These are phyloP conservation scores for Acrocephalus arundinaceus DNA, from an alignment of 2,113 vertebrate genomes.

Conservation along the genomic window DNA sequence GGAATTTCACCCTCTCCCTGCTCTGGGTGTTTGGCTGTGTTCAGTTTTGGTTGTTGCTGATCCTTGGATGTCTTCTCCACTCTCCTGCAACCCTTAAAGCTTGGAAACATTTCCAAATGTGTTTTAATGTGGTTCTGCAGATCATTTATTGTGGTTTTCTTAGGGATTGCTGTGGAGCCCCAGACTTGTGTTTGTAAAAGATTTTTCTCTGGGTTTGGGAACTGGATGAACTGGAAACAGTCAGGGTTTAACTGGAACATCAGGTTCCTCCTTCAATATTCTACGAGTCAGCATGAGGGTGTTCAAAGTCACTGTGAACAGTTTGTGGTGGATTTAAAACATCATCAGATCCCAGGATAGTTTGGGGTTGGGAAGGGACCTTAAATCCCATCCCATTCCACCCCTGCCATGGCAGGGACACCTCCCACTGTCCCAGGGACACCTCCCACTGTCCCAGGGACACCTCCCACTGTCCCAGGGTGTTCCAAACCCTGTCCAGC, in stretches of 20 bases:
- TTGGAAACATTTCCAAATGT: neutral
- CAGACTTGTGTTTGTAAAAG: neutral
- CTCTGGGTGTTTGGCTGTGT: fast-evolving
- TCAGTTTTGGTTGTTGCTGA: neutral
- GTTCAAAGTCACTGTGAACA: neutral
- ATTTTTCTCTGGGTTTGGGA: neutral
- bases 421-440: neutral
- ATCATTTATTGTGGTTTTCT: neutral
- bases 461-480: too few relatives aligned
- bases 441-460: too few relatives aligned
- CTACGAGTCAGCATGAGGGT: neutral
- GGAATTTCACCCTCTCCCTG: neutral
- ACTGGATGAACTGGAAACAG: neutral
- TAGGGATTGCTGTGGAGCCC: neutral
- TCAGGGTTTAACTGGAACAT: neutral
- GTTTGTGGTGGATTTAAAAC: neutral
- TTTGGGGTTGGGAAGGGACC: neutral
- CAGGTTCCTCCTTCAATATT: neutral
- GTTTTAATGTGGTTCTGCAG: neutral
- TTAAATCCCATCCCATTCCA: fast-evolving
- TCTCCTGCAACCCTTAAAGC: neutral
- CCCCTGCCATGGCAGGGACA: neutral
- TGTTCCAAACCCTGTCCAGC: too few relatives aligned
- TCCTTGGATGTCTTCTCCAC: neutral
- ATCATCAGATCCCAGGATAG: neutral